Base-by-base conservation (phyloP, 2,113 vertebrate genomes). In the Toxostoma redivivum region DNA sequence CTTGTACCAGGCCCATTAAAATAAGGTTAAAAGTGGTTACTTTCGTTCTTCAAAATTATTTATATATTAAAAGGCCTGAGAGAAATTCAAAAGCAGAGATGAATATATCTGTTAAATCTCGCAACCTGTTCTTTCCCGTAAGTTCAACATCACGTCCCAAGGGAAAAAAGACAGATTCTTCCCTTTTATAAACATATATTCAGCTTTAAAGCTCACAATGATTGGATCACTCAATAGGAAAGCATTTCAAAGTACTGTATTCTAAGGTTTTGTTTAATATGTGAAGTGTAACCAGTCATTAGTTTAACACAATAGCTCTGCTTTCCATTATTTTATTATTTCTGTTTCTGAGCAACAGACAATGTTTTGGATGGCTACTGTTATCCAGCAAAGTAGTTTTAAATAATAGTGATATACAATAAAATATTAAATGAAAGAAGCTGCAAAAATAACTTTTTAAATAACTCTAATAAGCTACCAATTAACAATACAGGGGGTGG, bases 381-480 rank as follows among this genome's bases (percentile, higher is more conserved):
- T 51, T 51, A 48, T 15, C 64, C 65, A 81, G 58, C 33, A 86
- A 94, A 77, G 28, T 47, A 37, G 17, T 40, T 84, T 74, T 47
- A 85, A 77, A 50, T 76, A 64, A 82, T 56, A 80, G 56, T 54
- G 37, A 47, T 56, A 45, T 38, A 91, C 27, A 61, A 61, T 48
- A 70, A 89, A 94, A 81, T 67, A 37, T 76, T 74, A 94, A 85
- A 85, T 45, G 47, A 74, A 95, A 96, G 91, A 56, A 94, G 78
- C 53, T 47, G 37, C 23, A 81, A 89, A 81, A 86, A 90, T 70
- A 92, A 82, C 77, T 90, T 97, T 88, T 88, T 33, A 88, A 96
- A 96, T 76, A 82, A 86, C 54, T 92, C 95, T 93, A 93, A 97
- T 93, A 91, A 95, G 84, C 62, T 42, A 70, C 57, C 91, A 92